Evolutionary conservation across 2,113 vertebrate genomes (phyloP), one percentile per base, ranked within the genome.

Genomic region (Poecilia latipinna): DNA sequence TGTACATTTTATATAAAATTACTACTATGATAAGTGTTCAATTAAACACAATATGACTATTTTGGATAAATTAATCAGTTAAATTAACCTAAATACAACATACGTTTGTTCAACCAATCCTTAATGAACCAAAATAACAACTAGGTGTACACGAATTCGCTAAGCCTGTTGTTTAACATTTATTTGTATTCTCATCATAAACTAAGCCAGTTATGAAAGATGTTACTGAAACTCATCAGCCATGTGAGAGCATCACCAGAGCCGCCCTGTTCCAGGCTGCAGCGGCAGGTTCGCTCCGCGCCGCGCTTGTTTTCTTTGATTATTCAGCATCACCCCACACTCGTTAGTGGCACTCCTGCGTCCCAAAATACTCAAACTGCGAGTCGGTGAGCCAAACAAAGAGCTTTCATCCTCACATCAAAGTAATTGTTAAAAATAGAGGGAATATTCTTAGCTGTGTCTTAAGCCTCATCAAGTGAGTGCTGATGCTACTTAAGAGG

Each of bases 291-390:
- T 71, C 74, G 61, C 75, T 70, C 70, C 4, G 61, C 82, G 32
- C 42, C 37, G 7, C 65, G 31, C 39, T 71, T 84, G 78, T 85
- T 92, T 88, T 69, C 78, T 75, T 88, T 83, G 77, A 89, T 83
- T 80, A 87, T 70, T 87, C 77, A 61, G 54, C 42, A 80, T 73
- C 82, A 79, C 84, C 85, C 84, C 69, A 1, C 2, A 2, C 83
- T 88, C 48, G 54, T 91, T 86, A 80, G 73, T 78, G 44, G 32
- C 73, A 84, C 86, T 87, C 78, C 69, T 82, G 65, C 33, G 33
- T 61, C 83, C 81, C 66, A 15, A 48, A 72, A 74, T 78, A 64
- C 61, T 75, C 75, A 83, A 48, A 33, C 51, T 15, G 12, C 63
- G 7, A 61, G 68, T 61, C 8, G 15, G 51, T 4, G 31, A 78